These are phyloP conservation scores for Aradophagus sp. DNA, from an alignment of 1,140 invertebrate genomes.

Conservation along the genomic window DNA sequence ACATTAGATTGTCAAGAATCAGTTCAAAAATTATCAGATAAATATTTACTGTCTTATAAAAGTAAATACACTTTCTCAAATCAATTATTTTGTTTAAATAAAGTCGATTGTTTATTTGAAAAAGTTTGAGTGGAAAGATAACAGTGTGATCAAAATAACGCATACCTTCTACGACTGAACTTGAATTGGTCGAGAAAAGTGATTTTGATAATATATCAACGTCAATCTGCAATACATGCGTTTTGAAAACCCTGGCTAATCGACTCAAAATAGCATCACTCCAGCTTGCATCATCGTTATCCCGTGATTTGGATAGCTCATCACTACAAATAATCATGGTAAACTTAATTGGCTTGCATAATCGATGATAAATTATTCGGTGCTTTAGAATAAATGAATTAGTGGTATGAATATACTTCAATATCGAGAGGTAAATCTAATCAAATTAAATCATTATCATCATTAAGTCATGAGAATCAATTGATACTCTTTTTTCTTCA, in stretches of 20 bases:
- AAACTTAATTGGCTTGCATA: constrained; percentile 2
- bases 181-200: constrained; percentile 25
- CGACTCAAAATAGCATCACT: constrained; percentile 53
- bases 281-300: constrained; percentile 48
- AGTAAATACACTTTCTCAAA: no score
- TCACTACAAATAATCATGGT: constrained; percentile 31
- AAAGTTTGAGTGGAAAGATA: no score
- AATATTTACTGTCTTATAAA: background rate
- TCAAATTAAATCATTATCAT: no score
- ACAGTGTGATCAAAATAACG: constrained; percentile 2
- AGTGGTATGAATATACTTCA: no score
- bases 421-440: no score
- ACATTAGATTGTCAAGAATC: no score
- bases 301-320: constrained; percentile 8
- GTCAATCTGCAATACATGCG: constrained; percentile 67
- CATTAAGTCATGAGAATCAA: no score
- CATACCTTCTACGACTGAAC: constrained; percentile 58
- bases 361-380: no score
- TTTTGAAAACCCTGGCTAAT: constrained; percentile 60
- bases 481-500: no score
- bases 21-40: background rate
- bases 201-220: constrained; percentile 55
- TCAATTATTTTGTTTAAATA: background rate
- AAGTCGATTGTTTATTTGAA: background rate
- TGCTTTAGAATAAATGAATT: no score